Evolutionary conservation across 2,888 invertebrate species (phyloP), one percentile per base, ranked within the genome.

Genomic region (Ochropleura leucogaster): DNA sequence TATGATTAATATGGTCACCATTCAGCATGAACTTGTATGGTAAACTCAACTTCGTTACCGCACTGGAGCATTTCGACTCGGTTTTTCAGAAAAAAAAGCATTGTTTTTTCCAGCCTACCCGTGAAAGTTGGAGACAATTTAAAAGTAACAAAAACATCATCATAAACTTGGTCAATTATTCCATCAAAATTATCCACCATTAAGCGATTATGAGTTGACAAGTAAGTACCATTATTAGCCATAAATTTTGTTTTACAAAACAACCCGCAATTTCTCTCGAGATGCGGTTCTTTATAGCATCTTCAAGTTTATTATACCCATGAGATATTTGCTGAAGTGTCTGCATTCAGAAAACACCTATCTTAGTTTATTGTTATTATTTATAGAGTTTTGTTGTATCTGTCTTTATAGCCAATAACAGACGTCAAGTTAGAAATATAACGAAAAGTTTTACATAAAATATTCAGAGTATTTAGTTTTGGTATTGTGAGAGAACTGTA

Each of bases 321-420:
- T 68, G 86, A 85, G 87, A 74, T 77, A 65, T 76, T 74, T 65
- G 46, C 57, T 62, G 74, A 85, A 81, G 79, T 80, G 83, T 75
- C 76, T 79, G 78, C 82, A 79, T 79, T 82, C 79, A 82, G 73
- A 68, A 74, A 74, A 77, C 77, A 82, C 80, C 78, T 83, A 81
- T 83, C 70, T 81, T 71, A 80, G 80, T 81, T 80, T 84, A 87
- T 84, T 83, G 78, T 83, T 82, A 79, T 86, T 83, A 85, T 83
- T 85, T 82, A 79, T 80, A 60, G 63, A 60, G 47, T 68, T 79
- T 82, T 76, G 73, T 81, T 75, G 74, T 66, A 68, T 72, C 40
- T 74, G 72, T 76, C 70, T 84, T 77, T 80, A 85, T 79, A 70
- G 78, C 60, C 70, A 72, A 75, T 79, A 74, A 71, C 57, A 68